phyloP scores from a whole-genome alignment of 1,140 invertebrate species.

The Drosophila kurseongensis region DNA sequence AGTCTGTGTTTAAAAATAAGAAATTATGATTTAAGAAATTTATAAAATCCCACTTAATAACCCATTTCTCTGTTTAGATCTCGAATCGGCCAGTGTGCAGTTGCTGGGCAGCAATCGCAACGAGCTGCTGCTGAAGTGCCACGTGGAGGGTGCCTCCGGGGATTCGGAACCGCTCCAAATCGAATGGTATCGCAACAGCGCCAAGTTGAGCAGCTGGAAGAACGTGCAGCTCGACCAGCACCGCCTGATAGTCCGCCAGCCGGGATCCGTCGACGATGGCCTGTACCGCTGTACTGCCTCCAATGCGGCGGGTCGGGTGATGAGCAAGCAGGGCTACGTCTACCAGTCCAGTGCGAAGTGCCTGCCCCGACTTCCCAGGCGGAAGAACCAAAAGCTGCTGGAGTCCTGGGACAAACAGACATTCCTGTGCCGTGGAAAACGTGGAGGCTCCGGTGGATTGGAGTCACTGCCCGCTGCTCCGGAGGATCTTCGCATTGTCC shows the following conservation, averaged over 20 bases:
- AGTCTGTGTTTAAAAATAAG: too few relatives aligned
- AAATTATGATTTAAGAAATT: too few relatives aligned
- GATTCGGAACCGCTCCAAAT: constrained; percentile 88
- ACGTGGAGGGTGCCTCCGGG: constrained; percentile 88
- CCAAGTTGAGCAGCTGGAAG: constrained; percentile 87
- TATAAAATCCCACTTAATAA: too few relatives aligned
- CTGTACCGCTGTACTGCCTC: constrained; percentile 91
- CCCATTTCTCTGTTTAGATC: constrained; percentile 86
- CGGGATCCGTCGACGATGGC: constrained; percentile 88
- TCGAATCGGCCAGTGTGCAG: constrained; percentile 88
- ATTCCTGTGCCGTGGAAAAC: constrained; percentile 76
- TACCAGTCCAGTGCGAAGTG: constrained; percentile 57
- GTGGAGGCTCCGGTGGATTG: constrained; percentile 48
- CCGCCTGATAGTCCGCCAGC: constrained; percentile 87
- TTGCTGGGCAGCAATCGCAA: constrained; percentile 86
- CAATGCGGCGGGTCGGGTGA: constrained; percentile 90
- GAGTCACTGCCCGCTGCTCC: constrained; percentile 42
- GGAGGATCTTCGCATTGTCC: constrained; percentile 63
- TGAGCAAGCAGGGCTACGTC: constrained; percentile 88
- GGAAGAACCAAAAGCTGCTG: constrained; percentile 85
- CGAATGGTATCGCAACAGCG: constrained; percentile 92
- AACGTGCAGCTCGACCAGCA: constrained; percentile 88
- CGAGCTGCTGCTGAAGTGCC: constrained; percentile 90
- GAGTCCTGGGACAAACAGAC: constrained; percentile 87
- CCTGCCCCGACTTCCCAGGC: constrained; percentile 79